Base-by-base conservation (phyloP, 92 coral and sea anemone genomes). In the Bergia sp. region DNA sequence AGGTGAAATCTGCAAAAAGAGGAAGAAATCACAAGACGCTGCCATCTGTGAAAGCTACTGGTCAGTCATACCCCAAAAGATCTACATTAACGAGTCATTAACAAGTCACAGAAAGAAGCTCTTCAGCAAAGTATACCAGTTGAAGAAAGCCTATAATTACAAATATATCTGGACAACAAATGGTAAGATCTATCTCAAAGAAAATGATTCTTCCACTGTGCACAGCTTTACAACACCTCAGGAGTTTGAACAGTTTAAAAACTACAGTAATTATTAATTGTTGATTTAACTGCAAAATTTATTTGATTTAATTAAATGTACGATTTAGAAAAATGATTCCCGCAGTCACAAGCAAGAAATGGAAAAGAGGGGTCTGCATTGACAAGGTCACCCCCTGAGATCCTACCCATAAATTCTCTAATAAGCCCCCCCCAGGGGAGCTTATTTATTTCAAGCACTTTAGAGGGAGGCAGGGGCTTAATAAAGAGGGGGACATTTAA, bases 181-280 rank as follows among this genome's bases (percentile, higher is more conserved):
- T 29, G 88, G 81, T 5, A 85, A 85, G 58, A 85, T 85, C 11
- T 41, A 16, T 12, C 55, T 85, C 18, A 85, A 58, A 73, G 55
- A 29, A 44, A 38, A 37, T 42, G 88, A 85, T 2, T 12, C 74
- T 20, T 15, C 88, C 11, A 72, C 4, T 20, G 39, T 36, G 8
- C 37, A 42, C 13, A 57, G 38, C 37, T 71, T 85, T 71, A 85
- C 49, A 7, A 85, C 57, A 7, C 16, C 36, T 12, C 13, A 73
- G 50, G 57, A 85, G 78, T 85, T 85, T 53, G 79, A 85, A 37
- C 16, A 71, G 65, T 85, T 89, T 40, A 83, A 88, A 29, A 29
- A 29, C 29, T 29, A 29, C 29, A 29, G 29, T 29, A 29, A 29
- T 29, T 29, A 29, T 29, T 29, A 29, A 29, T 29, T 29, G 0